Percentiles rank a stretch among this genome's conserved stretches.
phyloP scores from a whole-genome alignment of 2,797 vertebrate genomes.

The Cuculus canorus region DNA sequence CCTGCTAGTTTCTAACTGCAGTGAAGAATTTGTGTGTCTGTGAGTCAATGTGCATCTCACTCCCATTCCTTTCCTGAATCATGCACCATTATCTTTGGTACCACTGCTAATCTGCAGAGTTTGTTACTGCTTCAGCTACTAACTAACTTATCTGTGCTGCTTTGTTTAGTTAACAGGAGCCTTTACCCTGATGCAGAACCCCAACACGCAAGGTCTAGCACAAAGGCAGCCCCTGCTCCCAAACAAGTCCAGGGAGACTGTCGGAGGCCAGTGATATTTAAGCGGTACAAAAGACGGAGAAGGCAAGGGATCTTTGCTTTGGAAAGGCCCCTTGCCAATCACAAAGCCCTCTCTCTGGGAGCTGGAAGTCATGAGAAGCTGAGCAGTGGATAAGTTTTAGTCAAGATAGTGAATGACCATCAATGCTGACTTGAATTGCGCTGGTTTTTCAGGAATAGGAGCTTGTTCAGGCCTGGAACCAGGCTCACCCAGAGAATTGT shows the following conservation, averaged over 20 bases:
- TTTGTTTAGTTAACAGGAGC: neutral
- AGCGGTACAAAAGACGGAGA: neutral
- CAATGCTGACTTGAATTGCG: neutral
- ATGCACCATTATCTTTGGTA: neutral
- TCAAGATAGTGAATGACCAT: neutral
- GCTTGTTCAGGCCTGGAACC: neutral
- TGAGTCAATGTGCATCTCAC: neutral
- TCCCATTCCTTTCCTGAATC: neutral
- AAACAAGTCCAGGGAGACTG: neutral
- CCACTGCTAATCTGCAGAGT: too few relatives aligned
- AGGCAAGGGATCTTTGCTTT: neutral
- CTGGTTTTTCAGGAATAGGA: neutral
- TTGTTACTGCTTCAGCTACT: too few relatives aligned
- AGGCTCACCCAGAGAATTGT: neutral
- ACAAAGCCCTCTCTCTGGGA: neutral
- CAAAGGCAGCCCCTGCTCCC: neutral
- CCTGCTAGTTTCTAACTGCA: neutral
- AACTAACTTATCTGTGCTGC: neutral
- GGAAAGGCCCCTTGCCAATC: neutral
- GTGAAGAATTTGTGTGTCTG: neutral
- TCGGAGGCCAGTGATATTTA: neutral
- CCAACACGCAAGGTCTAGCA: accelerated
- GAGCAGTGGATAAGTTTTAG: neutral
- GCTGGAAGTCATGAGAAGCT: neutral
- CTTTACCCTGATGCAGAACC: neutral